Base-by-base conservation (phyloP, 2,888 invertebrate genomes). In the Andrena haemorrhoa region DNA sequence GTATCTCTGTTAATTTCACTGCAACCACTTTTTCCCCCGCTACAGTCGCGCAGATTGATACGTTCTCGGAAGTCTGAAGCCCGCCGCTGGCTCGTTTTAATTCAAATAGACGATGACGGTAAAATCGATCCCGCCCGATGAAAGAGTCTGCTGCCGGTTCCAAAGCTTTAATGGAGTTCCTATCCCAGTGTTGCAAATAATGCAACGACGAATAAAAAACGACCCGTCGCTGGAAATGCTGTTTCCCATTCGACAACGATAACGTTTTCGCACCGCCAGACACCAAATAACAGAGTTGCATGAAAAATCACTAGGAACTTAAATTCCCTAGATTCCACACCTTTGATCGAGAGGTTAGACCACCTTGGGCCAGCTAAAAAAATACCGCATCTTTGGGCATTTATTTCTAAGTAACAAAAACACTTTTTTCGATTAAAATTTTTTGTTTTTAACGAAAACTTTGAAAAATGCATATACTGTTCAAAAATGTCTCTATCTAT, bases 101-200 rank as follows among this genome's bases (percentile, higher is more conserved):
- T 81, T 56, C 79, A 53, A 79, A 73, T 51, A 60, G 78, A 74
- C 73, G 73, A 78, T 78, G 78, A 78, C 70, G 70, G 56, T 33
- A 63, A 66, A 82, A 82, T 82, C 79, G 81, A 82, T 82, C 64
- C 68, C 33, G 70, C 51, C 70, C 70, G 79, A 75, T 71, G 81
- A 79, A 79, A 82, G 74, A 66, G 79, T 35, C 70, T 56, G 66
- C 47, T 56, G 41, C 41, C 61, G 81, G 79, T 75, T 79, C 74
- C 53, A 82, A 82, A 79, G 81, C 74, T 74, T 74, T 79, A 79
- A 79, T 79, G 70, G 81, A 82, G 79, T 80, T 77, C 73, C 70
- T 79, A 74, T 82, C 71, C 49, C 66, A 35, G 60, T 69, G 63
- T 78, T 78, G 41, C 29, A 60, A 78, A 74, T 78, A 78, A 78